Percentiles rank a stretch among this genome's conserved stretches.
These are phyloP conservation scores for Etheostoma nigrum DNA, from an alignment of 2,797 vertebrate species.

Conservation along the genomic window DNA sequence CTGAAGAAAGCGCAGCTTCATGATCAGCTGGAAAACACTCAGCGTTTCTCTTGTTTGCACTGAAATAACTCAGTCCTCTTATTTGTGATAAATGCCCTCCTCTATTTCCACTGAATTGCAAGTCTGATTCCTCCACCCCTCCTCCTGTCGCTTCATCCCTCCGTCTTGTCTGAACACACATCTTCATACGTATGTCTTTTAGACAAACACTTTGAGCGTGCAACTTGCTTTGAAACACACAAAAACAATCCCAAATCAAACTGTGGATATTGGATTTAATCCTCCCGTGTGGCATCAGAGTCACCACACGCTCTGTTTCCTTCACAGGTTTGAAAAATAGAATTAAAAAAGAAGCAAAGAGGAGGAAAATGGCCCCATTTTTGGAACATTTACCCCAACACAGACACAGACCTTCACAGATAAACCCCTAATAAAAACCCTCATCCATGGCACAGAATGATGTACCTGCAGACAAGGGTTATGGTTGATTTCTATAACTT, in stretches of 20 bases:
- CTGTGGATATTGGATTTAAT: conserved; percentile 6
- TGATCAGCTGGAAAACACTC: conserved; percentile 15
- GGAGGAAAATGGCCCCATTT: neutral
- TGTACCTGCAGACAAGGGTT: neutral
- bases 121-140: neutral
- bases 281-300: neutral
- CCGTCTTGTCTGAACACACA: neutral
- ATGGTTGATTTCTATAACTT: neutral
- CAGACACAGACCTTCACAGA: too few species aligned
- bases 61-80: neutral
- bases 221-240: neutral
- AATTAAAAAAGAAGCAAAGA: neutral
- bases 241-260: neutral
- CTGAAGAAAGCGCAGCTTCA: conserved; percentile 9
- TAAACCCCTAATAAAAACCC: too few species aligned
- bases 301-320: neutral
- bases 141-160: neutral
- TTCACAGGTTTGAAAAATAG: too few species aligned
- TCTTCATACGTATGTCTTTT: neutral
- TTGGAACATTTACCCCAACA: neutral
- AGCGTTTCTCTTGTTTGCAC: neutral
- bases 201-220: neutral
- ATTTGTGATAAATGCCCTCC: neutral
- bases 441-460: neutral
- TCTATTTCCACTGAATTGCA: conserved; percentile 19